phyloP scores from a whole-genome alignment of 1,140 invertebrate species.

The Orchestia grillus region DNA sequence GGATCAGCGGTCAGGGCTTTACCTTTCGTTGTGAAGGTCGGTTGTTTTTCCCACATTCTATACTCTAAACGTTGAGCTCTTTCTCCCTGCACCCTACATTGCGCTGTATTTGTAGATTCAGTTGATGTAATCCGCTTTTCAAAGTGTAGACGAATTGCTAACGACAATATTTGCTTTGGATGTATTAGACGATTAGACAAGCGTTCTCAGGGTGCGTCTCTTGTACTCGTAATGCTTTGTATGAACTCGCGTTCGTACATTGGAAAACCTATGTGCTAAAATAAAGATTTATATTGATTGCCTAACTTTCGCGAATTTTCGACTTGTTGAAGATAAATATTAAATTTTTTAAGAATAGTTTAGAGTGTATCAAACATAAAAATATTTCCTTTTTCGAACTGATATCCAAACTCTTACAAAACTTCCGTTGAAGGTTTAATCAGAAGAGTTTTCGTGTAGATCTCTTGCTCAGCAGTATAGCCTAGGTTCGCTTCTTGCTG shows the following conservation, averaged over 20 bases:
- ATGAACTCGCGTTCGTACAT: neutral
- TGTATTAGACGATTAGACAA: slow-evolving; percentile 30
- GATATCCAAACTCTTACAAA: neutral
- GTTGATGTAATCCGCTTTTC: slow-evolving; percentile 50
- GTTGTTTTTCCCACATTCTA: slow-evolving; percentile 14
- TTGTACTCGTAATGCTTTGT: neutral
- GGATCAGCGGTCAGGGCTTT: neutral
- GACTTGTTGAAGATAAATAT: neutral
- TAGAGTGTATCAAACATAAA: too few species aligned
- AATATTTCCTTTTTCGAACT: too few species aligned
- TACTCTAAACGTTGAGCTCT: slow-evolving; percentile 36
- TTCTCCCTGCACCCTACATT: slow-evolving; percentile 30
- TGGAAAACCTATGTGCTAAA: neutral
- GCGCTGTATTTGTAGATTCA: slow-evolving; percentile 50
- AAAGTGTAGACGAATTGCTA: slow-evolving; percentile 53
- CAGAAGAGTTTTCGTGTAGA: neutral
- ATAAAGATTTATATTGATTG: neutral
- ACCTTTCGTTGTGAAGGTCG: neutral
- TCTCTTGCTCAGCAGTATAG: neutral
- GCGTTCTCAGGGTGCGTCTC: neutral
- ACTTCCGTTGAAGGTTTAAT: neutral
- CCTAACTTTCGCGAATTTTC: neutral
- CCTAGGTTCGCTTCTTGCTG: neutral
- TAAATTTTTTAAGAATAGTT: too few species aligned
- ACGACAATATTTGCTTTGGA: slow-evolving; percentile 53